Evolutionary conservation across 2,888 invertebrate genomes (phyloP), one percentile per base, ranked within the genome.

Genomic region (Drosophila buzzatii): DNA sequence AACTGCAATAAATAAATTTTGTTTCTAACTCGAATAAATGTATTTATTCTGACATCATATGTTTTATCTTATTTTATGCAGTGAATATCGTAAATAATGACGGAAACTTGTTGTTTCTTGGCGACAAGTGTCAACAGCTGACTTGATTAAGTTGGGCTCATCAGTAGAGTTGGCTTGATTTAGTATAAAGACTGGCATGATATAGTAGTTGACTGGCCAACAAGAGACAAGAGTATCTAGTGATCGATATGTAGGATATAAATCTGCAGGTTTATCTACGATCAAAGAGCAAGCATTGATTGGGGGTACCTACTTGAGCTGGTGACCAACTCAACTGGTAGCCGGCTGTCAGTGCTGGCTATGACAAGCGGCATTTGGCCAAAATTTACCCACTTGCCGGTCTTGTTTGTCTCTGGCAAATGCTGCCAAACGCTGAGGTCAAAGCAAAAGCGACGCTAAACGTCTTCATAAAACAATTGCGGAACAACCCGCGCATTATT

Each of bases 401-500:
- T 23, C n/a, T 61, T 78, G 64, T 78, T 78, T 79, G 63, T 33
- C 64, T 79, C 68, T 72, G 72, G 23, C 78, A 78, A 79, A 75
- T 45, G 75, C 60, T 70, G 79, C 52, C 76, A 74, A 78, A 53
- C 56, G 59, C 51, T 76, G 78, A 79, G 78, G 78, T 78, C 78
- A 76, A 78, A 66, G 63, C 78, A 72, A 78, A 78, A 57, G 37
- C 64, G 35, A 71, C 52, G 79, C 61, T 62, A 71, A 63, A 60
- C 66, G 68, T 56, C 68, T 41, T 31, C 72, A 59, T 70, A 81
- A 82, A 81, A 79, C 79, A 84, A 85, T 84, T 87, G 82, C 85
- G 85, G 85, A 87, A 87, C 78, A 73, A 62, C 64, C 18, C 58
- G 47, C 61, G 59, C 59, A 74, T 75, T 59, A 67, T 67, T 52